Evolutionary conservation across 2,113 vertebrate species (phyloP), one percentile per base, ranked within the genome.

Genomic region (Brienomyrus brachyistius): DNA sequence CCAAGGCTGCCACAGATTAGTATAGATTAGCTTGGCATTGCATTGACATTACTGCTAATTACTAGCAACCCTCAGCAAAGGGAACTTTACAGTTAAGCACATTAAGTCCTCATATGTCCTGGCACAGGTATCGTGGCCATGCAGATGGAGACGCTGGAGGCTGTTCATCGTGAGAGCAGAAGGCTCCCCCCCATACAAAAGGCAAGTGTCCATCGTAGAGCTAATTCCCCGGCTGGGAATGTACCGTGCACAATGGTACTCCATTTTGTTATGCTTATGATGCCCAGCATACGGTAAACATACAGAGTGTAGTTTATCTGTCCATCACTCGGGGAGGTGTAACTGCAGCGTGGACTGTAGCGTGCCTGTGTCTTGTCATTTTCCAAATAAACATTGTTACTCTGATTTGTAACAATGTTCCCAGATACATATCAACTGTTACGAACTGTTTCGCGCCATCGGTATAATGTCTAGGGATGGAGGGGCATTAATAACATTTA

Each of bases 181-280:
- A 94, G 96, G 88, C 96, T 97, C 89, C 97, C 97, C 52, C 96
- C 97, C 13, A 97, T 97, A 94, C 96, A 97, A 92, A 97, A 97
- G 95, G 97, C 95, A 95, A 93, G 93, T 92, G 66, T 92, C 35
- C 23, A 35, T 4, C 70, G 83, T 3, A 4, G 48, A 27, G 47
- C 10, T 48, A 27, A 43, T 87, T 23, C 43, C 47, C 23, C 31
- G 86, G 8, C 87, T 66, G 9, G 17, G 31, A 40, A 23, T 62
- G 19, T 23, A 23, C 40, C 48, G 15, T 82, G 47, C 9, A 89
- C 83, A 19, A 1, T 1, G 27, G 45, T 40, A 21, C 19, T 56
- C 31, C 17, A 19, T 43, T 89, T 51, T 31, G 54, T 50, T 17
- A 86, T 43, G 43, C 13, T 84, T 59, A 21, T 48, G 43, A 2